Evolutionary conservation across 2,113 vertebrate species (phyloP).

Genomic region (Martes martes): DNA sequence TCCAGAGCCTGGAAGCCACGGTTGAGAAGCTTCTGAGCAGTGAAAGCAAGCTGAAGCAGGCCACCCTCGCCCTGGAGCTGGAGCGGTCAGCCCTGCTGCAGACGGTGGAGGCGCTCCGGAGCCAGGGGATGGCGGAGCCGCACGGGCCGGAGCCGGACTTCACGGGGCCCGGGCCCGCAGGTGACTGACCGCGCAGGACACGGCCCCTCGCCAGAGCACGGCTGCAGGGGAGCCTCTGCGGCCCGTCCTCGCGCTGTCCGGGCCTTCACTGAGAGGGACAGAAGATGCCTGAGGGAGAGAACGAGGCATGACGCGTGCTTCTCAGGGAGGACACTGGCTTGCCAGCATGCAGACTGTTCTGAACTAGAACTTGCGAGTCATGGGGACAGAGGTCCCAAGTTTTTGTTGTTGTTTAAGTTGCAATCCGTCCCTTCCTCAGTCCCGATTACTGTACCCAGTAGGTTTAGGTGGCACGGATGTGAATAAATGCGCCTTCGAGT

Average conservation of each 20-base stretch:
- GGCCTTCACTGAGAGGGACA: constrained; percentile 65
- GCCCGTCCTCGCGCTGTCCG: not conserved
- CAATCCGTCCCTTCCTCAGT: not conserved
- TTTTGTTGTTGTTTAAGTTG: not conserved
- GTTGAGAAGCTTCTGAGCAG: constrained; percentile 86
- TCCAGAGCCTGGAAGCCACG: constrained; percentile 89
- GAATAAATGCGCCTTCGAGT: constrained; percentile 63
- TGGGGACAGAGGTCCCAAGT: not conserved
- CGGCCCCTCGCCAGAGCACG: not conserved
- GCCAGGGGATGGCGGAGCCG: constrained; percentile 61
- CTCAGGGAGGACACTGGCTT: constrained; percentile 60
- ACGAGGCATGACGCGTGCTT: constrained; percentile 25
- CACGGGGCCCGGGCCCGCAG: not conserved
- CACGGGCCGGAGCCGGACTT: not conserved
- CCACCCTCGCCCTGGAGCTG: constrained; percentile 85
- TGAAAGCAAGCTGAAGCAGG: constrained; percentile 87
- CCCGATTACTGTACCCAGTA: not conserved
- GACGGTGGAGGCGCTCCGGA: constrained; percentile 82
- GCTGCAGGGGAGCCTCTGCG: not conserved
- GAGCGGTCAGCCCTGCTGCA: constrained; percentile 86
- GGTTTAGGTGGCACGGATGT: constrained; percentile 51
- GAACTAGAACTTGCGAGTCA: constrained; percentile 14
- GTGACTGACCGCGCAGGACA: constrained; percentile 64
- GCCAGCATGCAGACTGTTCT: constrained; percentile 20
- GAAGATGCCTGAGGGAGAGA: not conserved